Evolutionary conservation across 2,797 vertebrate species (phyloP), one percentile per base, ranked within the genome.

Genomic region (Stomatorhinus walkeri): DNA sequence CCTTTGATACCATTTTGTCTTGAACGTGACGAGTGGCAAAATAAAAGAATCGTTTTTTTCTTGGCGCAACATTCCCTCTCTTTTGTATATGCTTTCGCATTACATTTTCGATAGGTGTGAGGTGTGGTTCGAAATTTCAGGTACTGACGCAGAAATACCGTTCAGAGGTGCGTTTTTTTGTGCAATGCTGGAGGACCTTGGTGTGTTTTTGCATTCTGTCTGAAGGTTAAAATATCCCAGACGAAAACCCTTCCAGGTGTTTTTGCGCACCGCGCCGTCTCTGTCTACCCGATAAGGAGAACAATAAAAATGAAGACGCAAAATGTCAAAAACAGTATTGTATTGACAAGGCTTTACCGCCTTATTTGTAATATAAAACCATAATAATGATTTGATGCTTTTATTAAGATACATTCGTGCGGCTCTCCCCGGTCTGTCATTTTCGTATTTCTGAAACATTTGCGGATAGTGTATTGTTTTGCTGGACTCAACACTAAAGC

Each of bases 121-220:
- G 28, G 64, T 36, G 64, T 36, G 64, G 28, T 36, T 36, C 32
- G 28, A 36, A 32, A 36, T 36, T 32, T 72, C 12, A 36, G 32
- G 28, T 46, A 81, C 76, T 81, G 76, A 81, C 40, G 76, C 40
- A 81, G 76, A 46, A 81, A 81, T 81, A 81, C 40, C 16, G 36
- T 81, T 81, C 40, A n/a, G 36, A 43, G 76, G 76, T 72, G 64
- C 76, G 36, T 81, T 81, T 79, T 59, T 79, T 81, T 81, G 76
- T 43, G 36, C 5, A 81, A 72, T 36, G 64, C 4, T 16, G 76
- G 76, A 8, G 36, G 40, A 46, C 36, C 16, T 72, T 72, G 10
- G 12, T 72, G 12, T 72, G 68, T 72, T 72, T 72, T 72, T 36
- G 2, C 72, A 81, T 40, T n/a, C 76, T 81, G 40, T 81, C 76